A percentile compares a stretch with the other conserved stretches of the same genome.
phyloP scores from a whole-genome alignment of 2,797 vertebrate genomes.

The Taeniopygia guttata region DNA sequence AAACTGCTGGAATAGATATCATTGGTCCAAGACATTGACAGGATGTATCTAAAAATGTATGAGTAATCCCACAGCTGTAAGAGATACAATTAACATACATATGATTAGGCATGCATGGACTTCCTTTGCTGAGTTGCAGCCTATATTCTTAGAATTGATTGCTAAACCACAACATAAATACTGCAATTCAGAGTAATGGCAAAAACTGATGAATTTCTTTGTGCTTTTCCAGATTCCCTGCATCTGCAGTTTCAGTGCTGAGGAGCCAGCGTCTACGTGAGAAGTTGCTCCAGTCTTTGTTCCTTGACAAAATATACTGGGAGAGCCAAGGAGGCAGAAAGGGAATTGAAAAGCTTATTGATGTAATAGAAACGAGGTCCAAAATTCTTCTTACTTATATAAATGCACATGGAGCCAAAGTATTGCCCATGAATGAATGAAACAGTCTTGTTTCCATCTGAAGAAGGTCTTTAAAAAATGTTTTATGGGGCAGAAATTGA shows the following conservation, averaged over 20 bases:
- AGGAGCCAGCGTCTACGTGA: conserved; percentile 86
- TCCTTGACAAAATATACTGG: conserved; percentile 92
- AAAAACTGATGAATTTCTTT: conserved; percentile 33
- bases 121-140: background rate
- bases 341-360: conserved; percentile 94
- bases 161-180: conserved; percentile 13
- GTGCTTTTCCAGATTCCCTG: conserved; percentile 83
- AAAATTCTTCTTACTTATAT: conserved; percentile 91
- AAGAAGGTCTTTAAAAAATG: background rate
- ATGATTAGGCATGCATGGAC: background rate
- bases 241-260: conserved; percentile 86
- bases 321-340: conserved; percentile 92
- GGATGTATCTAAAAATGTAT: background rate
- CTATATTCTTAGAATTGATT: background rate
- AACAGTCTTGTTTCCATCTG: background rate
- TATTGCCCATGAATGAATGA: conserved; percentile 84
- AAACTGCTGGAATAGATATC: background rate
- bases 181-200: background rate
- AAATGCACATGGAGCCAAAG: conserved; percentile 87
- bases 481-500: background rate
- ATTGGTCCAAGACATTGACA: background rate
- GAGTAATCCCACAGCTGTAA: background rate
- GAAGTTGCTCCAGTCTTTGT: conserved; percentile 94
- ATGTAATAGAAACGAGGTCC: conserved; percentile 89
- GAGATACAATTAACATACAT: background rate